Conservation (phyloP, 2,888 invertebrate species). For the Catocala nupta region DNA sequence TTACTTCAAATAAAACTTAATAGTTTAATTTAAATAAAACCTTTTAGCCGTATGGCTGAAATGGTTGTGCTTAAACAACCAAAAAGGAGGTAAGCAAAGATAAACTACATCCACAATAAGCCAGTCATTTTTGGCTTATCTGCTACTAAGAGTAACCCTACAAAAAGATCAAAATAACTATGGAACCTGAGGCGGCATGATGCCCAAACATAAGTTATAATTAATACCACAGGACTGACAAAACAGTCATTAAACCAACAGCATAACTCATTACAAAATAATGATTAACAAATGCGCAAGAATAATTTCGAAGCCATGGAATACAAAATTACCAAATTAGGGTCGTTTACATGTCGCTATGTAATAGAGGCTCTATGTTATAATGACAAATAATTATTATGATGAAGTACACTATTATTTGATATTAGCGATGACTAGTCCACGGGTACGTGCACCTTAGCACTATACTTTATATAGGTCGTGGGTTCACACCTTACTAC, state of each 20-base stretch:
- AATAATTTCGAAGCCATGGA: neutral
- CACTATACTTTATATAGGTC: neutral
- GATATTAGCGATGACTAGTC: neutral
- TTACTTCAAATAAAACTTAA: no score
- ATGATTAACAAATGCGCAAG: neutral
- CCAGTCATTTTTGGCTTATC: no score
- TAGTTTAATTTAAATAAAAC: no score
- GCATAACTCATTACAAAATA: no score
- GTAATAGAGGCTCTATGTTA: neutral
- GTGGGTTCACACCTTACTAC: neutral
- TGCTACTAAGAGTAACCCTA: no score
- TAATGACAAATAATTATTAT: conserved; percentile 4
- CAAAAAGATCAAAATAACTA: no score
- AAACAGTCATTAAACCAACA: no score
- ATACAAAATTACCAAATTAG: conserved; percentile 2
- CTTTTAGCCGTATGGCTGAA: no score
- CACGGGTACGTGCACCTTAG: neutral
- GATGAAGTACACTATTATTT: neutral
- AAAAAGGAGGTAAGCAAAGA: no score
- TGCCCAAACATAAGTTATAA: neutral
- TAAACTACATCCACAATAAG: no score
- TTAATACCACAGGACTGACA: neutral
- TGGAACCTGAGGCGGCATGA: neutral
- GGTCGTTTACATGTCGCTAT: neutral
- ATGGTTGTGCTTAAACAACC: no score